Evolutionary conservation across 2,797 vertebrate species (phyloP), one percentile per base, ranked within the genome.

Genomic region (Danio albolineatus): DNA sequence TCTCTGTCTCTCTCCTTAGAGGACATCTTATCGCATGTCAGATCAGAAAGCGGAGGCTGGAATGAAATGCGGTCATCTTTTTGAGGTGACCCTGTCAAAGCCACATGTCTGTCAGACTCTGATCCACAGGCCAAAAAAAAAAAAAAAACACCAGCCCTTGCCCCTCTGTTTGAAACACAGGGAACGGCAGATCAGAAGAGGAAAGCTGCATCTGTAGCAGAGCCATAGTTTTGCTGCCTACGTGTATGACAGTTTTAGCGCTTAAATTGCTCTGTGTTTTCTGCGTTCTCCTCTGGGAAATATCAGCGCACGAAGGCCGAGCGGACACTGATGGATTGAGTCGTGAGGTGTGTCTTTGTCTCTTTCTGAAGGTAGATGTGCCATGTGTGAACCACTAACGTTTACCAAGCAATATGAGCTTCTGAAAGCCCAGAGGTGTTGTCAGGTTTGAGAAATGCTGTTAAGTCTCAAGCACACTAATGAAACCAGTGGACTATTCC

Each of bases 281-380:
- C 4, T 36, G 82, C 87, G 75, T 53, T 41, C 80, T 89, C 91
- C 90, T 88, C 75, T 0, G 91, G 93, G 92, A 93, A 93, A 93
- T 92, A 90, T 73, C 48, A 57, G 62, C 16, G 46, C 14, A 66
- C 69, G 70, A 78, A 70, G 46, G 73, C 17, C 43, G 59, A 51
- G 21, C 17, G 73, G 64, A 74, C 53, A 38, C 57, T 44, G 56
- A 75, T 62, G 62, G 51, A 79, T 74, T 57, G 62, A 48, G 13
- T 60, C 44, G 54, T 70, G 67, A 70, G 66, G 38, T 72, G 72
- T 79, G 67, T 21, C 49, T 19, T 60, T 74, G 61, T 49, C 39
- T 80, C 39, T 73, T 57, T 53, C 4, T 13, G 5, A 53, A 49
- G 9, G 51, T 46, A 7, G 60, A 69, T 44, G 69, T 56, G 39